A percentile compares a stretch with the other conserved stretches of the same genome.
Evolutionary conservation across 1,140 invertebrate species (phyloP).

Genomic region (Orius insidiosus): DNA sequence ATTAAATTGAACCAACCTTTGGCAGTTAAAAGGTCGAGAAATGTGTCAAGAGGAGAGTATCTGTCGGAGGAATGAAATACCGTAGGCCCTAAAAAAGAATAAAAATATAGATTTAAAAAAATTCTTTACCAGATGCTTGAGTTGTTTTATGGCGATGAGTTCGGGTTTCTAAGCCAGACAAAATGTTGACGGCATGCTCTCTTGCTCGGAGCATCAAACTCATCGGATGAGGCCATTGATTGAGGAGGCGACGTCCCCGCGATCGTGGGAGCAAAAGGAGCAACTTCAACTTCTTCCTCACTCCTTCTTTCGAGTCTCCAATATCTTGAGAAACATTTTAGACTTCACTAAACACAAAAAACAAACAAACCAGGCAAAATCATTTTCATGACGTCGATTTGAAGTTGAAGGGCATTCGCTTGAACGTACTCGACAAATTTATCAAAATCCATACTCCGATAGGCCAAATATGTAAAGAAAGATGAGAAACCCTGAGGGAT

Average conservation of each 20-base stretch:
- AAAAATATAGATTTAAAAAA: too few species aligned
- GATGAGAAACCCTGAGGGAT: conserved; percentile 69
- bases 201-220: conserved; percentile 57
- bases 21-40: conserved; percentile 64
- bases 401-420: conserved; percentile 62
- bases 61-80: conserved; percentile 48
- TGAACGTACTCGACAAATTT: conserved; percentile 65
- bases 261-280: conserved; percentile 53
- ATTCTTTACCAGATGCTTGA: too few species aligned
- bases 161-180: conserved; percentile 38
- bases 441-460: conserved; percentile 50
- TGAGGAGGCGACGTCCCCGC: conserved; percentile 52
- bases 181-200: conserved; percentile 58
- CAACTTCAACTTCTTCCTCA: conserved; percentile 49
- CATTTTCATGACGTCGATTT: conserved; percentile 69
- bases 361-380: conserved; percentile 48
- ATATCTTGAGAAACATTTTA: conserved; percentile 34
- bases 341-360: conserved; percentile 7
- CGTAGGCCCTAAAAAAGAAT: too few species aligned
- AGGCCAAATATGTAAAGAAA: conserved; percentile 70
- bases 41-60: conserved; percentile 61
- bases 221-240: conserved; percentile 58
- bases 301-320: conserved; percentile 41
- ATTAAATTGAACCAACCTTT: conserved; percentile 32
- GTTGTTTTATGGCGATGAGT: conserved; percentile 1